These are phyloP conservation scores for Coleophora flavipennella DNA, from an alignment of 2,888 invertebrate genomes.

Conservation along the genomic window DNA sequence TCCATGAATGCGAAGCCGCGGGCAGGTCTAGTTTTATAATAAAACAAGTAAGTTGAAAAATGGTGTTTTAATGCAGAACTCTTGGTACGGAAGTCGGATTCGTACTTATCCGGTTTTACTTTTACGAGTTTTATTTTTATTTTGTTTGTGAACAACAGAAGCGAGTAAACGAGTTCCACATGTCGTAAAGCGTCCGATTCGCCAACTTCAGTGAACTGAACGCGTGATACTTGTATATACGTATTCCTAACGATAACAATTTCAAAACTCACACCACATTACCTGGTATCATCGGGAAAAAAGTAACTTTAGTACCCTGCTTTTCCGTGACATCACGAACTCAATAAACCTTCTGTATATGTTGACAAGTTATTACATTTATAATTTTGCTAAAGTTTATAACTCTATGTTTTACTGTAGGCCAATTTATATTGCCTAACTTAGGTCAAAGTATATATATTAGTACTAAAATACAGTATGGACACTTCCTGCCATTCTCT, in stretches of 20 bases:
- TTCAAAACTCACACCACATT: slow-evolving; percentile 34
- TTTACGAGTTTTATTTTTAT: too few relatives aligned
- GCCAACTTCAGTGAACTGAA: slow-evolving; percentile 12
- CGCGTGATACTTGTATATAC: slow-evolving; percentile 23
- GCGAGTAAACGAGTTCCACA: neutral
- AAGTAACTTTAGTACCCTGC: slow-evolving; percentile 24
- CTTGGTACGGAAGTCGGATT: too few relatives aligned
- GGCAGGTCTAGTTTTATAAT: too few relatives aligned
- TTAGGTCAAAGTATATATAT: too few relatives aligned
- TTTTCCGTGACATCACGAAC: slow-evolving; percentile 29
- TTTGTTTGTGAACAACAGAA: slow-evolving; percentile 3
- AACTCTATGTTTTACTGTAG: too few relatives aligned
- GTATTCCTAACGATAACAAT: slow-evolving; percentile 32
- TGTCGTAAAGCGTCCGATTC: slow-evolving; percentile 7
- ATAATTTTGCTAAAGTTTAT: neutral
- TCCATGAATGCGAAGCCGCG: too few relatives aligned
- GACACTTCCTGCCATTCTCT: too few relatives aligned
- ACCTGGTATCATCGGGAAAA: slow-evolving; percentile 24
- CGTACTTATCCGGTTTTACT: too few relatives aligned
- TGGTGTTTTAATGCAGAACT: too few relatives aligned
- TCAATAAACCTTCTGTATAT: slow-evolving; percentile 20
- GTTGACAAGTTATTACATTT: slow-evolving; percentile 8
- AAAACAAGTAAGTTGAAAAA: too few relatives aligned
- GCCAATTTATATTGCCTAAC: too few relatives aligned
- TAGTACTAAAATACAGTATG: too few relatives aligned